phyloP scores from a whole-genome alignment of 2,113 vertebrate genomes.

The Platysternon megacephalum region DNA sequence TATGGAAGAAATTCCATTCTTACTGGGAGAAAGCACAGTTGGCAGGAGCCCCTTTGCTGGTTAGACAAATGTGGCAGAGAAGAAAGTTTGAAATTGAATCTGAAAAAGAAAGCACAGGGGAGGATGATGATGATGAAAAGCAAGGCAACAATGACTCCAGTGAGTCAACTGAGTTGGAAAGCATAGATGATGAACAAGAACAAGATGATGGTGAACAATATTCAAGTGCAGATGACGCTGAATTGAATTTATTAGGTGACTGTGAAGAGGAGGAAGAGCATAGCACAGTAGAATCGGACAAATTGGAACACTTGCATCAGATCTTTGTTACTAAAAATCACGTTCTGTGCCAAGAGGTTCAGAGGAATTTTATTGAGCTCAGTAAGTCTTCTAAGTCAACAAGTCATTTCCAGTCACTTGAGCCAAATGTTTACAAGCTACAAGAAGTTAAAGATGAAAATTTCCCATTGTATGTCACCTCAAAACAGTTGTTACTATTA shows the following conservation, averaged over 20 bases:
- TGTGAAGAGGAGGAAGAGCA: neutral
- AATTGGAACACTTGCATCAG: constrained; percentile 83
- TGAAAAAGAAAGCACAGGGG: neutral
- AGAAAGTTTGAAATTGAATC: constrained; percentile 18
- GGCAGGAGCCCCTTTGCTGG: constrained; percentile 76
- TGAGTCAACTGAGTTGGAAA: constrained; percentile 32
- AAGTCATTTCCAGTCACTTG: constrained; percentile 80
- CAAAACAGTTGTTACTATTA: constrained; percentile 81
- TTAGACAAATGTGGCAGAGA: constrained; percentile 73
- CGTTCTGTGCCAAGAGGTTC: constrained; percentile 84
- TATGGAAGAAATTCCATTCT: constrained; percentile 82
- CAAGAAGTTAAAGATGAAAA: constrained; percentile 84
- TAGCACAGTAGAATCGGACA: neutral
- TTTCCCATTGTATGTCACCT: constrained; percentile 84
- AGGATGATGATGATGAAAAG: constrained; percentile 26
- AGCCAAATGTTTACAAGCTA: constrained; percentile 76
- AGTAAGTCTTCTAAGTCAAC: constrained; percentile 83
- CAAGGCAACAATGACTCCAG: neutral
- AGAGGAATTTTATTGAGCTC: constrained; percentile 85
- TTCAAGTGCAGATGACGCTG: neutral
- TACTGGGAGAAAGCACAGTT: constrained; percentile 81
- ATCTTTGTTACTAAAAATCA: constrained; percentile 87
- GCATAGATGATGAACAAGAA: constrained; percentile 21
- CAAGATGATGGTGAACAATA: neutral
- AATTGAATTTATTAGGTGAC: neutral